phyloP scores from a whole-genome alignment of 1,140 invertebrate species.

The Drosophila neocordata region DNA sequence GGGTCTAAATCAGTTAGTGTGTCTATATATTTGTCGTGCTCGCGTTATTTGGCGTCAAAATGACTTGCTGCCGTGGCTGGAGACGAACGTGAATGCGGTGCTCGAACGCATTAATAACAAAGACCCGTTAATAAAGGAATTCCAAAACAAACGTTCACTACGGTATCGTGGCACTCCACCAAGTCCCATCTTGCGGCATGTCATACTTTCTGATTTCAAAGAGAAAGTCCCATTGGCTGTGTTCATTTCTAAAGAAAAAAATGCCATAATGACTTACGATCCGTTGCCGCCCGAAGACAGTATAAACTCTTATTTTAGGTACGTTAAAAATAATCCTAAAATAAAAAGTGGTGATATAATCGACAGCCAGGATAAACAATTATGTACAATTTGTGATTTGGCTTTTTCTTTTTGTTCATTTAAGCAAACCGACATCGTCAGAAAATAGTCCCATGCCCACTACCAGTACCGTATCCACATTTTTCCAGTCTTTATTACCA shows the following conservation, averaged over 20 bases:
- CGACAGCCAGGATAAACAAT: too few relatives aligned
- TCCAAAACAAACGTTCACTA: constrained; percentile 85
- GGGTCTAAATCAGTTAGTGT: constrained; percentile 88
- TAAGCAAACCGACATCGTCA: constrained; percentile 83
- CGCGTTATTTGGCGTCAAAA: constrained; percentile 91
- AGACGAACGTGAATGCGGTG: constrained; percentile 87
- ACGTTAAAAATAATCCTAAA: neutral
- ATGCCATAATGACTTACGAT: constrained; percentile 90
- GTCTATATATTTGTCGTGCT: constrained; percentile 89
- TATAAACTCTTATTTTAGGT: constrained; percentile 87
- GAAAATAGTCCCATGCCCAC: constrained; percentile 77
- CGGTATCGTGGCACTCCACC: constrained; percentile 84
- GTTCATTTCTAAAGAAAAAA: constrained; percentile 81
- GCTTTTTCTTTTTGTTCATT: constrained; percentile 1
- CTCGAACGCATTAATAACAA: constrained; percentile 88
- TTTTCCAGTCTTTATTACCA: constrained; percentile 87
- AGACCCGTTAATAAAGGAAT: constrained; percentile 86
- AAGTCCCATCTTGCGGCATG: constrained; percentile 89
- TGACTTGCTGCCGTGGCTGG: constrained; percentile 90
- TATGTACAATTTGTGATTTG: neutral
- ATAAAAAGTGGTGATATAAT: too few relatives aligned
- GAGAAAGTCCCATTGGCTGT: constrained; percentile 84
- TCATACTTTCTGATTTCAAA: constrained; percentile 91
- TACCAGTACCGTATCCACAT: constrained; percentile 84
- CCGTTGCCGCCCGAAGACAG: constrained; percentile 91